Evolutionary conservation across 2,888 invertebrate species (phyloP).

Genomic region (Phortica magna): DNA sequence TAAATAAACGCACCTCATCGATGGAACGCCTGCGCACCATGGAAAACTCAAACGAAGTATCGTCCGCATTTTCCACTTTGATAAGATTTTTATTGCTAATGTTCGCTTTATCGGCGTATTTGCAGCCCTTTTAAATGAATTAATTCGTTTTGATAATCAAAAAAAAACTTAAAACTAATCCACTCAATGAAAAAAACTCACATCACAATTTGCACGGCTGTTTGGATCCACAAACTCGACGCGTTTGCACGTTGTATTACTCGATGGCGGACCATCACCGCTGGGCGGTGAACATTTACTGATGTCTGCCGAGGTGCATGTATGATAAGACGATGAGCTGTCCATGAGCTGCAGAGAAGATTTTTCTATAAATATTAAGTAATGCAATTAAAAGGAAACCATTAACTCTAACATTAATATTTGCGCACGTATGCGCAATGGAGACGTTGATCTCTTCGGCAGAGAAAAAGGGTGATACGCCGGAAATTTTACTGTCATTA

Average conservation of each 20-base stretch:
- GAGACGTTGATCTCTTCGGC: constrained; percentile 81
- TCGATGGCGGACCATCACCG: constrained; percentile 46
- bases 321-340: constrained; percentile 76
- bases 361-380: background rate
- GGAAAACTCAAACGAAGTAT: constrained; percentile 75
- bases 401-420: constrained; percentile 56
- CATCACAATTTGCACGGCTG: constrained; percentile 61
- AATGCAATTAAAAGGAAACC: background rate
- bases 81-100: constrained; percentile 62
- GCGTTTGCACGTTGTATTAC: constrained; percentile 36
- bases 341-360: constrained; percentile 63
- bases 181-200: constrained; percentile 55
- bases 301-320: constrained; percentile 74
- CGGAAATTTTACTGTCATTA: constrained; percentile 82
- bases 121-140: constrained; percentile 69
- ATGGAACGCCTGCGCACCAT: constrained; percentile 74
- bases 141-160: constrained; percentile 33
- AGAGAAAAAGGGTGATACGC: constrained; percentile 86
- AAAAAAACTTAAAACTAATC: constrained; percentile 37
- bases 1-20: constrained; percentile 65
- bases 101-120: constrained; percentile 74
- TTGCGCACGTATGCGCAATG: constrained; percentile 65
- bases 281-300: constrained; percentile 67
- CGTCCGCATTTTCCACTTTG: constrained; percentile 74
- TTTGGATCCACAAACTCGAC: constrained; percentile 65